phyloP scores from a whole-genome alignment of 2,888 invertebrate species.

The Amitus sp. region DNA sequence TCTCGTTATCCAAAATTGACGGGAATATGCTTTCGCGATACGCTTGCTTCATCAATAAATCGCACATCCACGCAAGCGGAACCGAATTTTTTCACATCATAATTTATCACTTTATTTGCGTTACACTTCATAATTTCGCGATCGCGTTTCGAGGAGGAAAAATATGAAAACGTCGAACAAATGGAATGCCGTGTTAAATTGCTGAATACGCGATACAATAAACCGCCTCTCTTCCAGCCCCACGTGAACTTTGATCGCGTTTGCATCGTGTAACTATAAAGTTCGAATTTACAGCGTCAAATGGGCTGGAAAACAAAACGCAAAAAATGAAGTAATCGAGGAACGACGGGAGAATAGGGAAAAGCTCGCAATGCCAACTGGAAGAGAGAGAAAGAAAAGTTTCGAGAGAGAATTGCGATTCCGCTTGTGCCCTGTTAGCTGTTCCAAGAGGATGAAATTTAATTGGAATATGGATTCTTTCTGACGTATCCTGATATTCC shows the following conservation, averaged over 20 bases:
- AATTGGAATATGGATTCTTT: slow-evolving; percentile 65
- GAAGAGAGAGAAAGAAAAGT: slow-evolving; percentile 13
- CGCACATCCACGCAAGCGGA: neutral
- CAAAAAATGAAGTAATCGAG: slow-evolving; percentile 53
- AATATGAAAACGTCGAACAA: neutral
- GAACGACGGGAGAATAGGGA: slow-evolving; percentile 38
- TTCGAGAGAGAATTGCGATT: slow-evolving; percentile 30
- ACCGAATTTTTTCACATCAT: neutral
- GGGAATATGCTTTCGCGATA: slow-evolving; percentile 2
- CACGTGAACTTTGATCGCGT: slow-evolving; percentile 51
- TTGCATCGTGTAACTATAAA: slow-evolving; percentile 56
- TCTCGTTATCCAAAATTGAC: slow-evolving; percentile 3
- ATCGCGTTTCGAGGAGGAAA: neutral
- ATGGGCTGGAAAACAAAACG: slow-evolving; percentile 63
- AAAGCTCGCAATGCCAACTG: slow-evolving; percentile 27
- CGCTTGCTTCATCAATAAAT: neutral
- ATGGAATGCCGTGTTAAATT: slow-evolving; percentile 15
- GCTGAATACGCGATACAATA: slow-evolving; percentile 42
- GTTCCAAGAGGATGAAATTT: slow-evolving; percentile 64
- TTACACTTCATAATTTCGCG: slow-evolving; percentile 1
- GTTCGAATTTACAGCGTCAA: slow-evolving; percentile 63
- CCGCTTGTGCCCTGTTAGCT: slow-evolving; percentile 43
- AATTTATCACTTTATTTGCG: slow-evolving; percentile 2
- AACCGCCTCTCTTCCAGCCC: slow-evolving; percentile 20
- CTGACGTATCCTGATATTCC: slow-evolving; percentile 61